phyloP scores from a whole-genome alignment of 2,888 invertebrate species.

The Geotrupes spiniger region DNA sequence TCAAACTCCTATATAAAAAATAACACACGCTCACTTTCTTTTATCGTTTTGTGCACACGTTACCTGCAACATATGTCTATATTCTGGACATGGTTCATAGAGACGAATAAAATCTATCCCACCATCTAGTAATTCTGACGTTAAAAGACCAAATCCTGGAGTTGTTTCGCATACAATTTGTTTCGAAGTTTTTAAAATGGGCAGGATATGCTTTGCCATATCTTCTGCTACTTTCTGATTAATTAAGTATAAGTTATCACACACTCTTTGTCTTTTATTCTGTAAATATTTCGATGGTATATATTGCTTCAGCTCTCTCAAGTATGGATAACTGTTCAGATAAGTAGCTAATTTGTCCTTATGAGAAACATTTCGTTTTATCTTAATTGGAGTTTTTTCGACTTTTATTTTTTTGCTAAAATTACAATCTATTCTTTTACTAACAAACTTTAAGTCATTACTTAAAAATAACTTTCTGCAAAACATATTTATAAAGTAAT shows the following conservation, averaged over 20 bases:
- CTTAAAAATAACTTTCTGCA: too few relatives aligned
- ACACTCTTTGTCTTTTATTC: too few relatives aligned
- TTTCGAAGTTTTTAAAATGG: constrained; percentile 28
- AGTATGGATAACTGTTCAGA: too few relatives aligned
- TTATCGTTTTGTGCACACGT: constrained; percentile 29
- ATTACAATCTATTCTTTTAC: too few relatives aligned
- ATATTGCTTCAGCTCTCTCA: too few relatives aligned
- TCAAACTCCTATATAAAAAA: constrained; percentile 45
- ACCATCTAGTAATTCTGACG: constrained; percentile 56
- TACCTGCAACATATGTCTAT: constrained; percentile 52
- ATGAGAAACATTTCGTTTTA: too few relatives aligned
- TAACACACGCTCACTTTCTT: background rate
- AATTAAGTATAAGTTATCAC: constrained; percentile 25
- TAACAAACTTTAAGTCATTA: too few relatives aligned
- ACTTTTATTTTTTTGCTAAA: too few relatives aligned
- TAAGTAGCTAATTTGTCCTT: too few relatives aligned
- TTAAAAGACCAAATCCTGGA: constrained; percentile 66
- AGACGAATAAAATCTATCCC: constrained; percentile 56
- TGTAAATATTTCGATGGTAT: too few relatives aligned
- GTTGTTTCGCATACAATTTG: constrained; percentile 63
- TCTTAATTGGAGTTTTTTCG: too few relatives aligned
- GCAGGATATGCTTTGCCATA: constrained; percentile 24
- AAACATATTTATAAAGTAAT: too few relatives aligned
- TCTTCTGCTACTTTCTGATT: constrained; percentile 23
- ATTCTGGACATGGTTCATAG: constrained; percentile 58